A percentile compares a stretch with the other conserved stretches of the same genome.
phyloP scores from a whole-genome alignment of 2,888 invertebrate species.

The Rotaria magnacalcarata region DNA sequence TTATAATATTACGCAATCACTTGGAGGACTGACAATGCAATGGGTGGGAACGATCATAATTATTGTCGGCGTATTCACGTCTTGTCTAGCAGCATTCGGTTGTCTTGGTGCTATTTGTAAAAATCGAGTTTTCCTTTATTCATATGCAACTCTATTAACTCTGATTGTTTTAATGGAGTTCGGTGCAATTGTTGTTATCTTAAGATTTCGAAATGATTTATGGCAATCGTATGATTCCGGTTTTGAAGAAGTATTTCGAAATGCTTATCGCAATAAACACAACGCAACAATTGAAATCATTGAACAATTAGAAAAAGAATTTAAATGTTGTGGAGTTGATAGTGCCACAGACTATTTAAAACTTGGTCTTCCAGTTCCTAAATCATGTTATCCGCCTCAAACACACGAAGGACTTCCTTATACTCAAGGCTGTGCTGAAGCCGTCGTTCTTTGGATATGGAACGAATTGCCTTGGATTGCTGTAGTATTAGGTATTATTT shows the following conservation, averaged over 20 bases:
- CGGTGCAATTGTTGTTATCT: background rate
- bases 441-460: background rate
- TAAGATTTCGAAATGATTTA: background rate
- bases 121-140: background rate
- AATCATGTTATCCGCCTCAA: background rate
- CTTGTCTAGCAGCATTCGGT: background rate
- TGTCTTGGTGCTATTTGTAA: background rate
- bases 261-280: background rate
- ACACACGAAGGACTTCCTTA: too few relatives aligned
- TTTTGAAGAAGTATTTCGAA: background rate
- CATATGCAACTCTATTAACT: background rate
- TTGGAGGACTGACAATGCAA: background rate
- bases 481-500: background rate
- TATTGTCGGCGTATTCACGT: background rate
- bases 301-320: background rate
- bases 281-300: background rate
- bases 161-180: background rate
- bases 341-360: background rate
- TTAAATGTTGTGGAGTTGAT: constrained; percentile 4
- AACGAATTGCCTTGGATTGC: background rate
- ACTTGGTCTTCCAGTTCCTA: background rate
- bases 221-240: background rate
- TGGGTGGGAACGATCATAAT: background rate
- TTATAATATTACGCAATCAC: background rate
- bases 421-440: background rate